Evolutionary conservation across 64 coral and sea anemone genomes (phyloP).

Genomic region (Actinia equina): DNA sequence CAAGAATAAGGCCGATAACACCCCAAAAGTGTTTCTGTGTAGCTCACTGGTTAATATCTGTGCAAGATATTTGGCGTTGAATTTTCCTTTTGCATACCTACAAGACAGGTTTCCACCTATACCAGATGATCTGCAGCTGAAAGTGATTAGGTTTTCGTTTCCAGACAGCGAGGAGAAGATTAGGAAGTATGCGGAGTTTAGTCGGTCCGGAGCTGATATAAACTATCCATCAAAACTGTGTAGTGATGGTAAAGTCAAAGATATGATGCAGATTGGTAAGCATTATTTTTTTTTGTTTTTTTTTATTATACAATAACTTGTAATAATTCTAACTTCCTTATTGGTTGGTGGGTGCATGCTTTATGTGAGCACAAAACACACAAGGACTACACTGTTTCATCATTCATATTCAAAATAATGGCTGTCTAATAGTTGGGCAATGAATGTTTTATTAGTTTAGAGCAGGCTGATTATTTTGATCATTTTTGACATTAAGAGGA

Average conservation of each 20-base stretch:
- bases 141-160: constrained; percentile 82
- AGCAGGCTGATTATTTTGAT: no score
- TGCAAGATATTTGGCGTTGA: constrained; percentile 60
- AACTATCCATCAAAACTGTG: constrained; percentile 26
- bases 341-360: no score
- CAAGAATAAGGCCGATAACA: neutral
- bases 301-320: no score
- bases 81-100: constrained; percentile 87
- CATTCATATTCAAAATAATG: no score
- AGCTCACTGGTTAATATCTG: constrained; percentile 68
- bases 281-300: no score
- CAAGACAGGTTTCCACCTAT: constrained; percentile 84
- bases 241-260: constrained; percentile 48
- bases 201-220: constrained; percentile 32
- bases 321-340: no score
- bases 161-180: constrained; percentile 71
- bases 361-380: no score
- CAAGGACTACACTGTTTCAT: no score
- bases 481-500: no score
- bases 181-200: constrained; percentile 74
- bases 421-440: no score
- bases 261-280: constrained; percentile 93
- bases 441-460: no score
- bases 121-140: constrained; percentile 84
- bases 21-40: neutral